Evolutionary conservation across 2,888 invertebrate genomes (phyloP), one percentile per base, ranked within the genome.

Genomic region (Monochamus alternatus): DNA sequence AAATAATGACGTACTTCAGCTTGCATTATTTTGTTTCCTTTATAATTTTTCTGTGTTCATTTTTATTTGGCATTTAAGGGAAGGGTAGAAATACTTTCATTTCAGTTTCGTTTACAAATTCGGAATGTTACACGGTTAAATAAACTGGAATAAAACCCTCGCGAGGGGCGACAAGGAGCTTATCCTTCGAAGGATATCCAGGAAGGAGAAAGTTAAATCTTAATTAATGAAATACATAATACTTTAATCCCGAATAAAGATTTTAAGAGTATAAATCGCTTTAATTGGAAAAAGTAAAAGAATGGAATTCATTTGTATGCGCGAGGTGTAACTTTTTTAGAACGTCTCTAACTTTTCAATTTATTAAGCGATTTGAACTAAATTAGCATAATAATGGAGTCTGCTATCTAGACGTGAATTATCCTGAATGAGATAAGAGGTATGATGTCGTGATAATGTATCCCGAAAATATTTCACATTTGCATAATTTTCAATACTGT

Each of bases 271-370:
- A 14, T 5, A 65, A 65, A 65, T 51, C 47, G 51, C 14, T 51
- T 65, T 65, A 65, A 65, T 47, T 65, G 43, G 22, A 44, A 30
- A n/a, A 65, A 65, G 43, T 65, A 47, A 30, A 64, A 51, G 12
- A 44, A n/a, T 44, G 47, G 51, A 44, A 65, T 65, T 65, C 65
- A 65, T 65, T 65, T 65, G 30, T 30, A 65, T 65, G 65, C 65
- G 30, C 47, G 44, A 65, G 65, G 30, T 31, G 65, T 65, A 65
- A 12, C 65, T 51, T 65, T 64, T 65, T 65, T 22, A 31, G 51
- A 65, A 30, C 65, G 62, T 43, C 65, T 65, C 22, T 65, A 65
- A 65, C 65, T 65, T 65, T 65, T 65, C 44, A 44, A 65, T 65
- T 65, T 65, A 43, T 43, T 63, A 65, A 30, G 22, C 12, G 65